Evolutionary conservation across 2,797 vertebrate genomes (phyloP).

Genomic region (Myripristis murdjan): DNA sequence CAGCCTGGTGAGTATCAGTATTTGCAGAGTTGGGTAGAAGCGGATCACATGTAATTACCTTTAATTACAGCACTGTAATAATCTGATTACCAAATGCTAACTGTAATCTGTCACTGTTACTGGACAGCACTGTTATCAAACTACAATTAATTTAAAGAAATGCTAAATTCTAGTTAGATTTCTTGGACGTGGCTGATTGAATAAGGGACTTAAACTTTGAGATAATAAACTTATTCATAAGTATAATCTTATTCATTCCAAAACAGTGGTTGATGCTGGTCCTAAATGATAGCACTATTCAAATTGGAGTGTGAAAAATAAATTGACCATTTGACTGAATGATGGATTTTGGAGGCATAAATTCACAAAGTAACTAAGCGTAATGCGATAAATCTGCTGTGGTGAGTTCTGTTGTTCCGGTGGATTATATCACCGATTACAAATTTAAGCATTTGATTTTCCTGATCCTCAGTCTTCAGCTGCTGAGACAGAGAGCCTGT

Average conservation of each 20-base stretch:
- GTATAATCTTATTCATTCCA: not conserved
- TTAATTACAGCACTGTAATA: slow-evolving; percentile 8
- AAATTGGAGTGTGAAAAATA: not conserved
- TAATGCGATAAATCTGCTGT: slow-evolving; percentile 34
- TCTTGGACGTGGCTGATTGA: not conserved
- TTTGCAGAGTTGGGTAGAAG: not conserved
- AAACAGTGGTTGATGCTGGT: not conserved
- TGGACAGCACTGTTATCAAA: not conserved
- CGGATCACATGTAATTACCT: no score
- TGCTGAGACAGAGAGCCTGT: not conserved
- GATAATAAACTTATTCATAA: not conserved
- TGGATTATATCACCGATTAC: slow-evolving; percentile 40
- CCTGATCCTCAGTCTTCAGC: slow-evolving; percentile 16
- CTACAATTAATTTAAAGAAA: no score
- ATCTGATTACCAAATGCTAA: no score
- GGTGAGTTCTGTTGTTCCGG: not conserved
- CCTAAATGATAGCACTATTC: not conserved
- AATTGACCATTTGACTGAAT: not conserved
- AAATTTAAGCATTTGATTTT: slow-evolving; percentile 12
- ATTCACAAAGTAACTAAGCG: slow-evolving; percentile 1
- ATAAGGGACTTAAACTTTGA: not conserved
- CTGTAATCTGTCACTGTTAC: not conserved
- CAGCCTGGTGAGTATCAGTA: not conserved
- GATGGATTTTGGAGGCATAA: not conserved
- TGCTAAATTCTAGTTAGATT: not conserved